A percentile compares a stretch with the other conserved stretches of the same genome.
Conservation (phyloP, 1,140 invertebrate genomes). For the Caenorhabditis elegans region WBcel235 BX284602.5:7575501-7576000, state of each 20-base stretch:
- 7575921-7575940: not conserved
- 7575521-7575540: not conserved
- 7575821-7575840: not conserved
- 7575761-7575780: not conserved
- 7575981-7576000: constrained; percentile 3
- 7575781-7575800: not conserved
- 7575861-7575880: not conserved
- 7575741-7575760: constrained; percentile 5
- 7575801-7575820: not conserved
- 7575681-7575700: too few species aligned
- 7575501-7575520: not conserved
- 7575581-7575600: not conserved
- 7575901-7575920: not conserved
- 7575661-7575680: too few species aligned
- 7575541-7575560: not conserved
- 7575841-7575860: not conserved
- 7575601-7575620: not conserved
- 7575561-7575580: not conserved
- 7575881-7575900: not conserved
- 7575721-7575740: not conserved
- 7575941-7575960: constrained; percentile 13
- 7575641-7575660: not conserved
- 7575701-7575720: not conserved
- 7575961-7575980: not conserved
- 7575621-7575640: not conserved